Conservation (phyloP, 2,113 vertebrate species). For the Hippoglossus stenolepis region DNA sequence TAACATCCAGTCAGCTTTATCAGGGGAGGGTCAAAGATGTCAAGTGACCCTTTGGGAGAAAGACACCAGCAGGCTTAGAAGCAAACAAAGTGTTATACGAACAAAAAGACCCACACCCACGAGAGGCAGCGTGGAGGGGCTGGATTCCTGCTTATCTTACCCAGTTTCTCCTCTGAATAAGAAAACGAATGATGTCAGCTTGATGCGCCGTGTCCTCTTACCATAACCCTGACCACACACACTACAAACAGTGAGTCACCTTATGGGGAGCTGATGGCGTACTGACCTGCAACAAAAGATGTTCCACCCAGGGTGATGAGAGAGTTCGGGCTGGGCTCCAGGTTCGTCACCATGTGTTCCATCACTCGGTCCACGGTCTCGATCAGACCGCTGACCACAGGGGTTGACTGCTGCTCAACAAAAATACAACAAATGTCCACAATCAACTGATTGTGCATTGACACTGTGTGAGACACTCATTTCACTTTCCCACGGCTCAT, state of each 20-base stretch:
- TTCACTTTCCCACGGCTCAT: too few relatives aligned
- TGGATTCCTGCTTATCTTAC: slow-evolving; percentile 38
- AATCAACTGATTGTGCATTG: neutral
- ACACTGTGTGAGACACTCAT: too few relatives aligned
- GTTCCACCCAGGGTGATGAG: slow-evolving; percentile 84
- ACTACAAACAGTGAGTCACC: slow-evolving; percentile 59
- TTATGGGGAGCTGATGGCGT: slow-evolving; percentile 24
- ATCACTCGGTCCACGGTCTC: slow-evolving; percentile 89
- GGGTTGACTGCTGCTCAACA: slow-evolving; percentile 58
- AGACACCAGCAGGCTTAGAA: slow-evolving; percentile 28
- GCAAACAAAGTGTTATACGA: slow-evolving; percentile 51
- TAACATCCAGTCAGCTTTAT: slow-evolving; percentile 8
- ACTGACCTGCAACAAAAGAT: slow-evolving; percentile 90
- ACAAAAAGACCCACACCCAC: slow-evolving; percentile 23
- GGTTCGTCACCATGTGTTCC: slow-evolving; percentile 83
- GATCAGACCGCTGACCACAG: slow-evolving; percentile 84
- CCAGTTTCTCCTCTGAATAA: slow-evolving; percentile 26
- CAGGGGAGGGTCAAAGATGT: slow-evolving; percentile 37
- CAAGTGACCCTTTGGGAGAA: slow-evolving; percentile 4
- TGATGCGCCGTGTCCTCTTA: slow-evolving; percentile 14
- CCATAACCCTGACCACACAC: slow-evolving; percentile 32
- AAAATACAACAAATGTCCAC: slow-evolving; percentile 3
- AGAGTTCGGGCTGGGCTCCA: slow-evolving; percentile 62
- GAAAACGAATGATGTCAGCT: slow-evolving; percentile 64
- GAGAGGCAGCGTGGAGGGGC: slow-evolving; percentile 23